Percentiles rank a stretch among this genome's conserved stretches.
These are phyloP conservation scores for Pavo muticus DNA, from an alignment of 2,113 vertebrate genomes.

Conservation along the genomic window DNA sequence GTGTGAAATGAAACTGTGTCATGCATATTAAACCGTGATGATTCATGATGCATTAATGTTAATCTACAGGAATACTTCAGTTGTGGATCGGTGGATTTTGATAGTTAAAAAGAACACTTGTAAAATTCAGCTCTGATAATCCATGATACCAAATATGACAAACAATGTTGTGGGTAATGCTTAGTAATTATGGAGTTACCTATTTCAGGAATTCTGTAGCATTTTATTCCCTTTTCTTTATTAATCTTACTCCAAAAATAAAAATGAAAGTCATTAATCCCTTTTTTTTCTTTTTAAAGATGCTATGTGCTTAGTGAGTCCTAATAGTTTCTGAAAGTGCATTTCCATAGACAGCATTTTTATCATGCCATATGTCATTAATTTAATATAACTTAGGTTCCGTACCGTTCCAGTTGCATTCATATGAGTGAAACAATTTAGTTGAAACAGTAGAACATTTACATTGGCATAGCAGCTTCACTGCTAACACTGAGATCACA, in stretches of 20 bases:
- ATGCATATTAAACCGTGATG: slow-evolving; percentile 9
- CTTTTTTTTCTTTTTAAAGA: background rate
- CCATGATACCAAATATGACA: background rate
- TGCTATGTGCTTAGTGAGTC: background rate
- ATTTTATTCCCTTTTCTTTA: background rate
- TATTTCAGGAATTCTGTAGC: background rate
- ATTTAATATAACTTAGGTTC: background rate
- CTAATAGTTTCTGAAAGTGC: background rate
- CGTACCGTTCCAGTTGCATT: background rate
- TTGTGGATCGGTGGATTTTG: background rate
- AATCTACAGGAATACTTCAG: slow-evolving; percentile 1
- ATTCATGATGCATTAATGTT: slow-evolving; percentile 25
- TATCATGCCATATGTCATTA: background rate
- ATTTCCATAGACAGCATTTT: background rate
- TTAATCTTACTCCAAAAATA: background rate
- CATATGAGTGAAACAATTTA: background rate
- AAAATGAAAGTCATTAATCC: background rate
- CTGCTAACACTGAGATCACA: background rate
- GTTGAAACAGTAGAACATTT: background rate
- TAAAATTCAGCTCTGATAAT: background rate
- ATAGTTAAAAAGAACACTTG: background rate
- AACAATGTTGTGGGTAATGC: background rate
- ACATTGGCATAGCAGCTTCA: background rate
- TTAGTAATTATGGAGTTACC: background rate
- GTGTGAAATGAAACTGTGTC: slow-evolving; percentile 28